Evolutionary conservation across 2,888 invertebrate species (phyloP).

Genomic region (Pseudoips prasinana): DNA sequence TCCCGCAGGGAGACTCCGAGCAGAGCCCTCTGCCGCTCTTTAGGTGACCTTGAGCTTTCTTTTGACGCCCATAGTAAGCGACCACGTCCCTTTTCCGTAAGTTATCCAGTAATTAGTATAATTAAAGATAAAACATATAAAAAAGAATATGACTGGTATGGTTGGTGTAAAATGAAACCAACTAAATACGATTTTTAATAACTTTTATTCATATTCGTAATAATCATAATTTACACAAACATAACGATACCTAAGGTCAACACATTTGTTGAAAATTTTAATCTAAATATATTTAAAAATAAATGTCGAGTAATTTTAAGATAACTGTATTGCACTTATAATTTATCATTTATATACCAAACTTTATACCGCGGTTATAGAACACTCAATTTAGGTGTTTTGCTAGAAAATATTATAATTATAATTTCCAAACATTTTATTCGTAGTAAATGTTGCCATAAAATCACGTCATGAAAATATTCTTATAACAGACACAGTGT

Average conservation of each 20-base stretch:
- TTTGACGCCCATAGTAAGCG: too few relatives aligned
- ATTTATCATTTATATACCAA: conserved; percentile 22
- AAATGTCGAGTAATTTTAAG: conserved; percentile 30
- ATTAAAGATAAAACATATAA: too few relatives aligned
- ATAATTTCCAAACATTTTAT: too few relatives aligned
- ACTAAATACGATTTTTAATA: conserved; percentile 61
- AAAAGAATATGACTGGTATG: too few relatives aligned
- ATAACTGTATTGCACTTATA: conserved; percentile 33
- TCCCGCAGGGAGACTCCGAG: too few relatives aligned
- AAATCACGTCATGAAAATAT: too few relatives aligned
- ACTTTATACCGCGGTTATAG: conserved; percentile 15
- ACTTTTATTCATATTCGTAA: conserved; percentile 71
- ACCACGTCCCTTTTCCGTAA: too few relatives aligned
- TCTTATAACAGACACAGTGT: too few relatives aligned
- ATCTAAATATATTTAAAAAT: conserved; percentile 32
- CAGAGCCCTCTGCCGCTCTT: too few relatives aligned
- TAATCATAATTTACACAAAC: conserved; percentile 78
- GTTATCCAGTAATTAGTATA: too few relatives aligned
- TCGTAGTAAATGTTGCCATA: conserved; percentile 3
- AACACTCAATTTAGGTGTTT: too few relatives aligned
- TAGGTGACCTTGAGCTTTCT: too few relatives aligned
- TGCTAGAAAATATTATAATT: conserved; percentile 4
- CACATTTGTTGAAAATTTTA: conserved; percentile 44
- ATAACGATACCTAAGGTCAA: conserved; percentile 72
- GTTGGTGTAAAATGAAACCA: conserved; percentile 15